phyloP scores from a whole-genome alignment of 1,140 invertebrate species.

The Calosoma granatense region DNA sequence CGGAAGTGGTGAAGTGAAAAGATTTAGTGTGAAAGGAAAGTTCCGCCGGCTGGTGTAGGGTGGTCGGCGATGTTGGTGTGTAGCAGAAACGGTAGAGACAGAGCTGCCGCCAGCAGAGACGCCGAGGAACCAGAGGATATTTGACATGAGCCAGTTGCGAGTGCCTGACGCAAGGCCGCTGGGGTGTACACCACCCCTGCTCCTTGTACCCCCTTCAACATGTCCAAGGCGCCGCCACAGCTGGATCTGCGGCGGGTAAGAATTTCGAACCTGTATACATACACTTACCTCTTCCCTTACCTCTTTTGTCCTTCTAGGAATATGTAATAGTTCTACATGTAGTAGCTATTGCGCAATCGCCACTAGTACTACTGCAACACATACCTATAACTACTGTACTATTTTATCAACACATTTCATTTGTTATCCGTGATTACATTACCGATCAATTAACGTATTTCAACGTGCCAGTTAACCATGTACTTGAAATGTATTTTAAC shows the following conservation, averaged over 20 bases:
- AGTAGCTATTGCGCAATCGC: too few relatives aligned
- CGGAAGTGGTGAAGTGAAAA: conserved; percentile 7
- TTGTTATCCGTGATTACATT: too few relatives aligned
- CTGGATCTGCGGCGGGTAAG: conserved; percentile 32
- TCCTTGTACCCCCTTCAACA: conserved; percentile 29
- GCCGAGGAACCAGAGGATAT: not conserved
- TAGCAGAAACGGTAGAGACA: not conserved
- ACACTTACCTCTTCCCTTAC: too few relatives aligned
- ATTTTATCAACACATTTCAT: too few relatives aligned
- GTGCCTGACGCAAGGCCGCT: conserved; percentile 34
- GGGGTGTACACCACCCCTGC: conserved; percentile 28
- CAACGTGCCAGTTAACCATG: too few relatives aligned
- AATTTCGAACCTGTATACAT: not conserved
- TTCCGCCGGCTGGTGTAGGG: not conserved
- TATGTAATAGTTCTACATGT: too few relatives aligned
- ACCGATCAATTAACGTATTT: too few relatives aligned
- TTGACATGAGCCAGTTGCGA: conserved; percentile 23
- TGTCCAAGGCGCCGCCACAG: conserved; percentile 31
- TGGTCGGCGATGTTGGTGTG: not conserved
- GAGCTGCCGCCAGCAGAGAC: not conserved
- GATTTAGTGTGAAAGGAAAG: not conserved
- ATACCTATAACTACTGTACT: too few relatives aligned
- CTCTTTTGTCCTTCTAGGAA: too few relatives aligned
- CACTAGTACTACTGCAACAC: too few relatives aligned
- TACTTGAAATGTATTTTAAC: too few relatives aligned